Evolutionary conservation across 2,113 vertebrate species (phyloP), one percentile per base, ranked within the genome.

Genomic region (Origma solitaria): DNA sequence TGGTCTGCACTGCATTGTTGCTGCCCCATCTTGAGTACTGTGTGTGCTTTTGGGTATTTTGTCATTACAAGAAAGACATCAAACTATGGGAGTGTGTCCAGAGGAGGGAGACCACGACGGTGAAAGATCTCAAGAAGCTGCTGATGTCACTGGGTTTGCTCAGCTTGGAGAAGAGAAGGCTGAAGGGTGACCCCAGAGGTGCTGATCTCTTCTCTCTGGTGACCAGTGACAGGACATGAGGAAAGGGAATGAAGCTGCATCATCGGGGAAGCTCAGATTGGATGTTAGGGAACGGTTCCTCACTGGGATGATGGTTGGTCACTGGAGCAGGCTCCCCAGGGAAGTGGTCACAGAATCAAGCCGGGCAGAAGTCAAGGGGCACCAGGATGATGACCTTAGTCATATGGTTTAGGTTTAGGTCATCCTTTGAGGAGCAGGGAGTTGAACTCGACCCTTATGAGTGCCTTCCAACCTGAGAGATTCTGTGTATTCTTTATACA

Each of bases 21-120:
- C 1, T 4, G 30, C 35, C 25, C 7, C 40, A 56, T 10, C 10
- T 44, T 1, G 0, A 80, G 10, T 50, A 25, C 24, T 11, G 1
- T 56, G 19, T 71, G 27, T 7, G 6, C 33, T 45, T 78, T 40
- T 9, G 50, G 10, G 38, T 65, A 23, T 72, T 37, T 72, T 9
- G 27, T 71, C 47, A 53, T 0, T 33, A 30, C 6, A 17, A 42
- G 42, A 47, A 44, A 24, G 38, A 20, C 62, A 35, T 57, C 20
- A 35, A 5, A 42, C 27, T 58, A 9, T 7, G 2, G 22, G 15
- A 61, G 3, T n/a, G 18, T 57, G 31, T 44, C 38, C 38, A 87
- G 57, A 84, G n/a, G 4, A 83, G 15, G 6, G 24, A 2, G 2
- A n/a, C 18, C 2, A 45, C 53, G 38, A 14, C 45, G 21, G 31